Base-by-base conservation (phyloP, 2,113 vertebrate genomes). In the Prochilodus magdalenae region DNA sequence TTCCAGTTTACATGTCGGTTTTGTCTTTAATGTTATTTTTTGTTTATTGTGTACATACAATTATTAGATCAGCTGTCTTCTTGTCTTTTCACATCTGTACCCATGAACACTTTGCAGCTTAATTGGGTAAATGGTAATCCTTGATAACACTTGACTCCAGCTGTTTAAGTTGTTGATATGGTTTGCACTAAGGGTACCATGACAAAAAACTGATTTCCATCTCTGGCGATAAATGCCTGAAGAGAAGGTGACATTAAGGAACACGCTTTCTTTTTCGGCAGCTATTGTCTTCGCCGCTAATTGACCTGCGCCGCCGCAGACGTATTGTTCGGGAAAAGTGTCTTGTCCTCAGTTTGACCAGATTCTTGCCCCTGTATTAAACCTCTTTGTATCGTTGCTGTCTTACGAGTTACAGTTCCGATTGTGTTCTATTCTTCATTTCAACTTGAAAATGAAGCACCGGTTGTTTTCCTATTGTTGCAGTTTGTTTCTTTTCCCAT, bases 111-210 rank as follows among this genome's bases (percentile, higher is more conserved):
- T 15, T 67, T 62, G 55, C 62, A 75, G 60, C 24, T 81, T 44
- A 55, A 47, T 72, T 44, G 24, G 33, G 65, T 62, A 22, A 7
- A 65, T 44, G 47, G 27, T 62, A 66, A 81, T 63, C 55, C 24
- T 62, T 49, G 30, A 0, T 1, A 57, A 15, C 40, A 40, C 59
- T 22, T 62, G 12, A 51, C 49, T 40, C 15, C 30, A 74, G 30
- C 47, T 81, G 47, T 55, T 65, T 29, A 49, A 26, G 66, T 14
- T 84, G 71, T 74, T 49, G 10, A 18, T 73, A 49, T 55, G 69
- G 57, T 73, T 51, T 78, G 75, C 26, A 33, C 14, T 40, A 85
- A 85, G 84, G 85, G 70, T 86, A 75, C 82, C 75, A 82, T 90
- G 86, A 86, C 81, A 86, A 85, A 76, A 85, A 49, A 47, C 4